phyloP scores from a whole-genome alignment of 2,113 vertebrate genomes.

The Apeltes quadracus region DNA sequence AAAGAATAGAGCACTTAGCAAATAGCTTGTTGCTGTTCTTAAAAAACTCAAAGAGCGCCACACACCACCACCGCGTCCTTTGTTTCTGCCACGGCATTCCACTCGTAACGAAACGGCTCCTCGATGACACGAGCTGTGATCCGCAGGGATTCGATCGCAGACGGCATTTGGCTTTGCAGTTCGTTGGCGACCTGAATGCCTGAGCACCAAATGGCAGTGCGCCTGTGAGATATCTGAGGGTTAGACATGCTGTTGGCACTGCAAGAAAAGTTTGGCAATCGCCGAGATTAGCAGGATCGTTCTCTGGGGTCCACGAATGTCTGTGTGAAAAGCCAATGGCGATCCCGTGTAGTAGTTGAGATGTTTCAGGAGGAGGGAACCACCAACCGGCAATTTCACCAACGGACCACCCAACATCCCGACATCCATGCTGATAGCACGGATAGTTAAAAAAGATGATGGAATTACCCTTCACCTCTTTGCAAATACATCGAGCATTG shows the following conservation, averaged over 20 bases:
- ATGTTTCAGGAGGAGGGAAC: background rate
- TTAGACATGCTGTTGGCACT: background rate
- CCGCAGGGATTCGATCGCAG: slow-evolving; percentile 65
- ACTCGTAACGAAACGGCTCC: slow-evolving; percentile 48
- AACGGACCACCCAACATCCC: background rate
- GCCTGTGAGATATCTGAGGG: background rate
- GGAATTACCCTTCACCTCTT: background rate
- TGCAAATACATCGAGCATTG: background rate
- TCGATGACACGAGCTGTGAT: slow-evolving; percentile 65
- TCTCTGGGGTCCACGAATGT: background rate
- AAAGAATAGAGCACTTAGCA: slow-evolving; percentile 32
- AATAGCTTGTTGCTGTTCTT: slow-evolving; percentile 47
- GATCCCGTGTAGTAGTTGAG: background rate
- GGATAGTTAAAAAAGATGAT: background rate
- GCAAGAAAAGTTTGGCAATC: background rate
- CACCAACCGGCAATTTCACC: background rate
- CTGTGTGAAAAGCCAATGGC: background rate
- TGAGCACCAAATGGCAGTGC: background rate
- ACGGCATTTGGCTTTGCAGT: slow-evolving; percentile 57
- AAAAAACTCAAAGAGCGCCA: slow-evolving; percentile 23
- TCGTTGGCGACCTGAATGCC: slow-evolving; percentile 16
- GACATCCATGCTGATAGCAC: background rate
- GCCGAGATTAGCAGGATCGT: background rate
- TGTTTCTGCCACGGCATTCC: slow-evolving; percentile 63
- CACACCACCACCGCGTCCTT: slow-evolving; percentile 38